These are phyloP conservation scores for Cataglyphis livida DNA, from an alignment of 2,888 invertebrate species.

Conservation along the genomic window DNA sequence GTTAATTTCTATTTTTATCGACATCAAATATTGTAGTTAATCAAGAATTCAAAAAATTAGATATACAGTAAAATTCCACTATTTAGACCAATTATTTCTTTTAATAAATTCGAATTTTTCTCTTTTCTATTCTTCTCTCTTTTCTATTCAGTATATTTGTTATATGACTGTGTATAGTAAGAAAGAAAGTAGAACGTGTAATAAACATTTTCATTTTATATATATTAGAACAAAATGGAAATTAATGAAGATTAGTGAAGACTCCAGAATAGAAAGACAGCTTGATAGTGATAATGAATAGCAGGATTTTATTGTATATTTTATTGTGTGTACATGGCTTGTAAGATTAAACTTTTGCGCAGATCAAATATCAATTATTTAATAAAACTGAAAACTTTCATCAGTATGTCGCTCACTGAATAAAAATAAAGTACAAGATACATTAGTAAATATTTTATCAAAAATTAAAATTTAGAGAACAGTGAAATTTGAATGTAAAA, in stretches of 20 bases:
- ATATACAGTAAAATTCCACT: not conserved
- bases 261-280: too few species aligned
- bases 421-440: not conserved
- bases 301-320: too few species aligned
- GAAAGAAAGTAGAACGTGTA: not conserved
- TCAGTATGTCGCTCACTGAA: too few species aligned
- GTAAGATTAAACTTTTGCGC: not conserved
- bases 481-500: not conserved
- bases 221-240: not conserved
- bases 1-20: not conserved
- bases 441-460: not conserved
- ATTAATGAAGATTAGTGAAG: not conserved
- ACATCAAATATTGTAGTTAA: not conserved
- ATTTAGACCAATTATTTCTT: not conserved
- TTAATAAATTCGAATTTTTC: not conserved
- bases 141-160: not conserved
- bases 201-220: not conserved
- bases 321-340: too few species aligned
- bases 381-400: not conserved
- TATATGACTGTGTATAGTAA: not conserved
- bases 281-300: too few species aligned
- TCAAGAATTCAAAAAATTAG: not conserved
- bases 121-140: not conserved
- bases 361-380: not conserved
- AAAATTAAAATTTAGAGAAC: conserved; percentile 2